Base-by-base conservation (phyloP, 2,888 invertebrate genomes). In the Chrysopilus asiliformis region DNA sequence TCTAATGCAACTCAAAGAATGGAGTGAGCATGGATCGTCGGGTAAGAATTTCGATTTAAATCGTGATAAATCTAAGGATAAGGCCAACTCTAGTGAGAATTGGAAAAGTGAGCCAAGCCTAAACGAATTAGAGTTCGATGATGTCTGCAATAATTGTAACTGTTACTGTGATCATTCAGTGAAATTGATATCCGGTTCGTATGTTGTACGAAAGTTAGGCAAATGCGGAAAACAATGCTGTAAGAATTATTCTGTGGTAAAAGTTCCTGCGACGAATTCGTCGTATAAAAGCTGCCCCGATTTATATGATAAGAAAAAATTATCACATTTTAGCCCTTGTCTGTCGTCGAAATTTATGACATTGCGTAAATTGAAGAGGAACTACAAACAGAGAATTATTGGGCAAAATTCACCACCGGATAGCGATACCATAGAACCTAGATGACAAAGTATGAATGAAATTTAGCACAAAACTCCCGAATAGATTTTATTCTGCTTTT, bases 261-360 rank as follows among this genome's bases (percentile, higher is more conserved):
- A 6, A 26, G 13, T 26, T 13, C 9, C 26, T 5, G 13, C 6
- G 5, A 26, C 26, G 4, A 38, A 33, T 38, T 9, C 30, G n/a
- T 39, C 18, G 24, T 37, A 41, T 31, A 45, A 54, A 44, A 66
- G 65, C 44, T 65, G 61, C 44, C 64, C 63, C 32, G 57, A 64
- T 48, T 43, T 64, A 5, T 20, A 37, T 22, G 15, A 38, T 20
- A 16, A 16, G 13, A 14, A 22, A 5, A 18, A 15, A n/a, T 26
- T 13, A 18, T 18, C 20, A 31, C 33, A 39, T 30, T 35, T 31
- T 14, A 44, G 42, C 26, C 43, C 43, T 15, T 41, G 32, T 34
- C 43, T 42, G 33, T 36, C 42, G 13, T 42, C 42, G 10, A 38
- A 40, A 19, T 40, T 41, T 28, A 43, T 45, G 43, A 45, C 45